Evolutionary conservation across 2,888 invertebrate genomes (phyloP).

Genomic region (Meghimatium bilineatum): DNA sequence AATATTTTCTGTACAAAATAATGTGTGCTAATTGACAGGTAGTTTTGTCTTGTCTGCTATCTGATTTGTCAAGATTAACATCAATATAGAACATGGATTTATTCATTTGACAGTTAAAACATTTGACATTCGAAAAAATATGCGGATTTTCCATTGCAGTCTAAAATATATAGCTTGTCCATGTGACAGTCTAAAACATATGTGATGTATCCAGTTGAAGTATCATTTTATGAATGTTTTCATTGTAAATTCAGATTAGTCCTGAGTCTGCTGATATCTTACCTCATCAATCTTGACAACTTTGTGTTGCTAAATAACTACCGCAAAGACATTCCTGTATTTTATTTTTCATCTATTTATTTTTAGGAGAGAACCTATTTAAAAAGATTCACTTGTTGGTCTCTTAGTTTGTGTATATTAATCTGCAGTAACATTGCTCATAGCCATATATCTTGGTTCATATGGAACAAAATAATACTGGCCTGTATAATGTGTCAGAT

Average conservation of each 20-base stretch:
- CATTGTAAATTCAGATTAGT: background rate
- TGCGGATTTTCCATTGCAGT: background rate
- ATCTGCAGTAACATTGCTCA: too few species aligned
- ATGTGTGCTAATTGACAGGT: too few species aligned
- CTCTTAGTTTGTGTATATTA: too few species aligned
- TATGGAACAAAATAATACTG: too few species aligned
- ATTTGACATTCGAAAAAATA: too few species aligned
- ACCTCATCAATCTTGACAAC: background rate
- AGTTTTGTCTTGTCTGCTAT: too few species aligned
- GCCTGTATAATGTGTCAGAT: too few species aligned
- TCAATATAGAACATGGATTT: too few species aligned
- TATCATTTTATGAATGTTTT: background rate
- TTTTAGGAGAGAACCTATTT: background rate
- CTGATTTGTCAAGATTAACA: too few species aligned
- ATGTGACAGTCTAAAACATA: background rate
- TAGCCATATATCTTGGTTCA: too few species aligned
- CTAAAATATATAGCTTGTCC: background rate
- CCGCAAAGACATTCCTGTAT: background rate
- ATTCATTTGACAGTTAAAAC: background rate
- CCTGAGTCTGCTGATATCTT: background rate
- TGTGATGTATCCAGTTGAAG: background rate
- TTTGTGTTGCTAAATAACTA: background rate
- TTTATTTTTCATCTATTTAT: background rate
- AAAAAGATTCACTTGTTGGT: too few species aligned
- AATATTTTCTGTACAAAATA: too few species aligned